Conservation (phyloP, 2,888 invertebrate species). For the Diaphora mendica region DNA sequence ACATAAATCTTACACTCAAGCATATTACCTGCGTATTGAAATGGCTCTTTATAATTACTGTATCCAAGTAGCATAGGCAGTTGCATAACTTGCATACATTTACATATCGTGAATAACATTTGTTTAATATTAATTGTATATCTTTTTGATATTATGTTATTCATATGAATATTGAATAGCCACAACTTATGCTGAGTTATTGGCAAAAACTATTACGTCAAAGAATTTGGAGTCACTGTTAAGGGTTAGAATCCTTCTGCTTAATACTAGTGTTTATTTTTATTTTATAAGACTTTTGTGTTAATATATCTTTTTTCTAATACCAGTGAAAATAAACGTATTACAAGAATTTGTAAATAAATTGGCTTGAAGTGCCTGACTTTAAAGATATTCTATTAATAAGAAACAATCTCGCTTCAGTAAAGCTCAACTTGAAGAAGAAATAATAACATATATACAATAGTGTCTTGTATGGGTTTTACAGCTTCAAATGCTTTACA, state of each 20-base stretch:
- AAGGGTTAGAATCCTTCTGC: too few relatives aligned
- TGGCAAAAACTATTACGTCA: too few relatives aligned
- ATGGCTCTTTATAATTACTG: conserved; percentile 46
- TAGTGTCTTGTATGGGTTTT: neutral
- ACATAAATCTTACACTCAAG: conserved; percentile 66
- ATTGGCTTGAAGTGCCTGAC: too few relatives aligned
- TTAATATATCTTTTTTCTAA: too few relatives aligned
- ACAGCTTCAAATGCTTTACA: too few relatives aligned
- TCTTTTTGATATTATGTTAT: conserved; percentile 18
- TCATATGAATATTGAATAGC: neutral
- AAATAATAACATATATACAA: neutral
- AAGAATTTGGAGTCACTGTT: too few relatives aligned
- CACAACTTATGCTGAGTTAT: neutral
- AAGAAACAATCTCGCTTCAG: too few relatives aligned
- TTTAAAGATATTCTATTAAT: too few relatives aligned
- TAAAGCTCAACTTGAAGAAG: neutral
- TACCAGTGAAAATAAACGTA: too few relatives aligned
- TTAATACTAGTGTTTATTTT: too few relatives aligned
- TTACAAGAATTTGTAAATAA: too few relatives aligned
- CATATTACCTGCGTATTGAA: conserved; percentile 53
- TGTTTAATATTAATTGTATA: conserved; percentile 30
- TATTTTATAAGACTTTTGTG: too few relatives aligned
- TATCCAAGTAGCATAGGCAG: conserved; percentile 40
- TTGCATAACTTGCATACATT: conserved; percentile 44
- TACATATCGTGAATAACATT: conserved; percentile 44